These are phyloP conservation scores for Bufotes viridis DNA, from an alignment of 2,797 vertebrate species.

Conservation along the genomic window DNA sequence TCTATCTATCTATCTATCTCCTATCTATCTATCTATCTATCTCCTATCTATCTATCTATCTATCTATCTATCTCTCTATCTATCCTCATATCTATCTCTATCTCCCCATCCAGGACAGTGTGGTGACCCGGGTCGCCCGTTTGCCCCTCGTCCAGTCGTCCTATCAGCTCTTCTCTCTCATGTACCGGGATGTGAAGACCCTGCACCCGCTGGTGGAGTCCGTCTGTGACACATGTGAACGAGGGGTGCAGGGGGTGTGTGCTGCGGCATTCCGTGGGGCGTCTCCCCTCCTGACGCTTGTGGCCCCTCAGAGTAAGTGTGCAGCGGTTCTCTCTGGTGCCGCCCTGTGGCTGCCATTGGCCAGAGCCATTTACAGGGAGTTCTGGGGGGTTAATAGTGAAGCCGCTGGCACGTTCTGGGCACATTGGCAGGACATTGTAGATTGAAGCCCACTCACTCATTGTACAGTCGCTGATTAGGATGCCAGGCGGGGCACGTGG, in stretches of 20 bases:
- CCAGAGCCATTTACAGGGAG: not conserved
- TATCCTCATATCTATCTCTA: no score
- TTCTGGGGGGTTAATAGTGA: not conserved
- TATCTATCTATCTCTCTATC: not conserved
- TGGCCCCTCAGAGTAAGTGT: conserved; percentile 44
- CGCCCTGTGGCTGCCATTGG: no score
- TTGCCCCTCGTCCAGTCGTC: conserved; percentile 22
- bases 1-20: not conserved
- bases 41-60: not conserved
- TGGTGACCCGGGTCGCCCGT: not conserved
- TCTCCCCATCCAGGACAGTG: not conserved
- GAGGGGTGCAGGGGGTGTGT: not conserved
- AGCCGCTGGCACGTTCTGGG: no score
- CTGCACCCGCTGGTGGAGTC: conserved; percentile 4
- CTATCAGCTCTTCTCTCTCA: conserved; percentile 3
- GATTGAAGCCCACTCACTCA: not conserved
- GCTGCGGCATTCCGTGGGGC: not conserved
- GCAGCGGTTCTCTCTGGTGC: not conserved
- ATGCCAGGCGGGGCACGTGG: conserved; percentile 17
- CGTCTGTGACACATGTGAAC: conserved; percentile 8
- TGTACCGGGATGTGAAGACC: conserved; percentile 24
- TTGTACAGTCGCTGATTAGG: not conserved
- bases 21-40: not conserved
- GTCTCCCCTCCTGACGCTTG: not conserved
- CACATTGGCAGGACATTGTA: no score